A percentile compares a stretch with the other conserved stretches of the same genome.
These are phyloP conservation scores for Sesamia nonagrioides DNA, from an alignment of 1,140 invertebrate genomes.

Conservation along the genomic window DNA sequence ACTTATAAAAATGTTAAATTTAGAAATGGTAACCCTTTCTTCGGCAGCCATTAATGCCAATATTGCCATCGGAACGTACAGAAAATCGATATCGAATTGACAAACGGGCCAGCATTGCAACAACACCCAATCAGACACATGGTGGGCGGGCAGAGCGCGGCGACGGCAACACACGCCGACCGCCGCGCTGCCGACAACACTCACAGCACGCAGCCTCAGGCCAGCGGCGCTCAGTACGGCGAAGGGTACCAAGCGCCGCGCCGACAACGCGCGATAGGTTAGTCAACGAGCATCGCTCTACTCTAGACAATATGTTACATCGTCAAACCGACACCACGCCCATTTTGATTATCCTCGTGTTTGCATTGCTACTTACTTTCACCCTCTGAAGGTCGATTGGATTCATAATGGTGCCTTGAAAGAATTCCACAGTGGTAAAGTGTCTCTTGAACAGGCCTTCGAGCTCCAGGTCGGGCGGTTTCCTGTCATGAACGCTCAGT, in stretches of 20 bases:
- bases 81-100: constrained; percentile 84
- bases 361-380: constrained; percentile 93
- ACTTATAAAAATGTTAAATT: constrained; percentile 73
- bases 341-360: constrained; percentile 71
- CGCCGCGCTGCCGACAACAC: constrained; percentile 20
- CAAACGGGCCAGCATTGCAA: constrained; percentile 81
- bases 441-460: constrained; percentile 99
- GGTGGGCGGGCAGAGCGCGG: constrained; percentile 61
- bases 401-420: constrained; percentile 99
- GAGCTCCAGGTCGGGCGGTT: constrained; percentile 98
- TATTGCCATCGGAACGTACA: constrained; percentile 63
- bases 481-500: constrained; percentile 91
- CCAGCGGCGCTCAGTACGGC: constrained; percentile 60
- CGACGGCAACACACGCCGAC: constrained; percentile 54
- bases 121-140: constrained; percentile 80
- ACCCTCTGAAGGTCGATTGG: constrained; percentile 99
- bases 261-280: constrained; percentile 68
- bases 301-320: constrained; percentile 83
- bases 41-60: constrained; percentile 86
- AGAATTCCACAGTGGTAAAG: constrained; percentile 99
- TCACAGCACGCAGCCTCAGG: neutral
- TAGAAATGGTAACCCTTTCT: constrained; percentile 82
- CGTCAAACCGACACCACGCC: constrained; percentile 85
- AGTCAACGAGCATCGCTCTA: constrained; percentile 81
- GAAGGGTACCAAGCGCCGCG: constrained; percentile 77